phyloP scores from a whole-genome alignment of 1,140 invertebrate genomes.

The Diorhabda carinulata region DNA sequence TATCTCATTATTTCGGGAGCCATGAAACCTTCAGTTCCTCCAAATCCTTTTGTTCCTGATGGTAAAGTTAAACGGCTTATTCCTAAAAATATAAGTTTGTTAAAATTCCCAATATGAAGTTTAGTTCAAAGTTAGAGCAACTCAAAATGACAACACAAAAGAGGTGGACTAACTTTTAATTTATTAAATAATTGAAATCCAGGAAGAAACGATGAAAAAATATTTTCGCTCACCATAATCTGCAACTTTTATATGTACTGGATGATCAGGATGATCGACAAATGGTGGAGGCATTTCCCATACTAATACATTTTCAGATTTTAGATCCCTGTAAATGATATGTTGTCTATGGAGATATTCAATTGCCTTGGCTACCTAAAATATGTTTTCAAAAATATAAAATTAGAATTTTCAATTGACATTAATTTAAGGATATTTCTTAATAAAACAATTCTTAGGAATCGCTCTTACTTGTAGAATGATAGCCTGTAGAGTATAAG shows the following conservation, averaged over 20 bases:
- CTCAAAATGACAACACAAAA: no score
- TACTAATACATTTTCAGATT: slow-evolving; percentile 97
- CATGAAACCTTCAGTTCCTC: slow-evolving; percentile 97
- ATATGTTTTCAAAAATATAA: neutral
- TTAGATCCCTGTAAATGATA: slow-evolving; percentile 95
- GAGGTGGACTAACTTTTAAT: no score
- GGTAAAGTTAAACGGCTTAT: slow-evolving; percentile 85
- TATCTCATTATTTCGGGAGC: slow-evolving; percentile 97
- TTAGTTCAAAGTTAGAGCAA: no score
- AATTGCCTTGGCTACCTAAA: slow-evolving; percentile 81
- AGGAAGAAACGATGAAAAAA: no score
- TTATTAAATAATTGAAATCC: no score
- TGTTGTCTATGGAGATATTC: slow-evolving; percentile 93
- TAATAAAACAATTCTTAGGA: no score
- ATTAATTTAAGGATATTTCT: neutral
- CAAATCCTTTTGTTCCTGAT: slow-evolving; percentile 94
- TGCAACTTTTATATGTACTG: slow-evolving; percentile 87
- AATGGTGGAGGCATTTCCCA: slow-evolving; percentile 86
- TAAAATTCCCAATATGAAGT: neutral
- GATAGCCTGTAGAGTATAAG: slow-evolving; percentile 77
- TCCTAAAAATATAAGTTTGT: slow-evolving; percentile 48
- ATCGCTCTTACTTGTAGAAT: slow-evolving; percentile 66
- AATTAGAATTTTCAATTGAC: neutral
- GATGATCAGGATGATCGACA: slow-evolving; percentile 57
- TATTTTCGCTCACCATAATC: slow-evolving; percentile 73